Percentiles rank a stretch among this genome's conserved stretches.
These are phyloP conservation scores for Colaptes auratus DNA, from an alignment of 2,113 vertebrate species.

Conservation along the genomic window DNA sequence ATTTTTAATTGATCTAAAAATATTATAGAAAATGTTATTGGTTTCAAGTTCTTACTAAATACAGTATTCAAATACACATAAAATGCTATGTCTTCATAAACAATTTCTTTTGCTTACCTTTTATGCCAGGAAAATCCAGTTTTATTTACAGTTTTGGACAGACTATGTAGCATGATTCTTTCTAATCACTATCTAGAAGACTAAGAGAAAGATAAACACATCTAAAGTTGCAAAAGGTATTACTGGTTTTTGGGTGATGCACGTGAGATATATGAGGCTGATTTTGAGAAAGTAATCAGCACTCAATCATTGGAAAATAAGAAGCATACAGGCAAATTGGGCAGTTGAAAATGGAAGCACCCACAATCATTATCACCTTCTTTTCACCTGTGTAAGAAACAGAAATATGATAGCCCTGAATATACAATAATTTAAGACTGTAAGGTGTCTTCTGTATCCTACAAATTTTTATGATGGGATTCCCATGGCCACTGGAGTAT, in stretches of 20 bases:
- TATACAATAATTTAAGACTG: background rate
- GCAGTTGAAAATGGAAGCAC: background rate
- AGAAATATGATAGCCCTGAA: background rate
- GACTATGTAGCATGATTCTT: background rate
- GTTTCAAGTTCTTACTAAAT: background rate
- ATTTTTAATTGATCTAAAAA: slow-evolving; percentile 73
- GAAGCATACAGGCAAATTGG: background rate
- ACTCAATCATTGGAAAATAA: background rate
- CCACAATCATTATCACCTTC: background rate
- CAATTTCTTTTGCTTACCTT: background rate
- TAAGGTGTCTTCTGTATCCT: background rate
- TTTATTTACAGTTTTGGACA: slow-evolving; percentile 10
- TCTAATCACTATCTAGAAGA: slow-evolving; percentile 17
- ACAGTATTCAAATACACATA: background rate
- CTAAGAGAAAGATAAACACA: background rate
- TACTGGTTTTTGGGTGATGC: background rate
- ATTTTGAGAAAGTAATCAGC: background rate
- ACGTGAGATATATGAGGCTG: background rate
- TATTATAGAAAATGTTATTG: background rate
- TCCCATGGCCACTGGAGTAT: background rate
- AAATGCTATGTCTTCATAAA: background rate
- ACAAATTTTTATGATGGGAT: background rate
- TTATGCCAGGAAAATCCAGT: slow-evolving; percentile 7
- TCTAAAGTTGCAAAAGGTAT: background rate
- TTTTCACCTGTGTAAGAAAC: background rate